These are phyloP conservation scores for Cheilosia vernalis DNA, from an alignment of 2,888 invertebrate species.

Conservation along the genomic window DNA sequence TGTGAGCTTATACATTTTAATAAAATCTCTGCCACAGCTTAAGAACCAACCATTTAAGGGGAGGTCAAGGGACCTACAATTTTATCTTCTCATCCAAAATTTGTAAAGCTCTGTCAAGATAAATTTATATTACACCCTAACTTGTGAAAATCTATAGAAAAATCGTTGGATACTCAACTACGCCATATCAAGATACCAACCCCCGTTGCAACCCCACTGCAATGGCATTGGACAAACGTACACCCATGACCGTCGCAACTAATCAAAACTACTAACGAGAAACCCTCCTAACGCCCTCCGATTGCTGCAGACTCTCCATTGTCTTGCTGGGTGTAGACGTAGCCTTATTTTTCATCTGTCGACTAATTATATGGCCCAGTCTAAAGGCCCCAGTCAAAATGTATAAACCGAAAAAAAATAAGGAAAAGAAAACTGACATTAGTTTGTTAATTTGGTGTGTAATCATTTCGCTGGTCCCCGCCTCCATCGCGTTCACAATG, in stretches of 20 bases:
- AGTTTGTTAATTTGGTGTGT: slow-evolving; percentile 72
- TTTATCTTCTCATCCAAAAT: no score
- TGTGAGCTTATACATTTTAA: no score
- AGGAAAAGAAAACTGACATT: slow-evolving; percentile 31
- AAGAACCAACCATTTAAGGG: no score
- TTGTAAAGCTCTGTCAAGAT: no score
- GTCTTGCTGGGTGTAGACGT: slow-evolving; percentile 7
- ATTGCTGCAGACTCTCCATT: slow-evolving; percentile 10
- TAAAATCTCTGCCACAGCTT: no score
- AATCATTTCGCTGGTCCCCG: slow-evolving; percentile 60
- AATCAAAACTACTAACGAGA: neutral
- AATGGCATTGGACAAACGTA: neutral
- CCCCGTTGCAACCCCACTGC: neutral
- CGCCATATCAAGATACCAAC: no score
- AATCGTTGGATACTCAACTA: no score
- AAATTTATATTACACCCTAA: no score
- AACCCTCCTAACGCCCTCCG: slow-evolving; percentile 11
- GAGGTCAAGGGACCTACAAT: no score
- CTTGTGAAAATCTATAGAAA: no score
- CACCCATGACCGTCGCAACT: no score
- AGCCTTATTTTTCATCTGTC: slow-evolving; percentile 7
- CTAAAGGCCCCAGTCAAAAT: slow-evolving; percentile 8
- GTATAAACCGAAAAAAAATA: slow-evolving; percentile 3
- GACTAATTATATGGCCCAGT: slow-evolving; percentile 45
- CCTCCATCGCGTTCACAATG: slow-evolving; percentile 17